phyloP scores from a whole-genome alignment of 2,888 invertebrate genomes.

The Volucella inflata region DNA sequence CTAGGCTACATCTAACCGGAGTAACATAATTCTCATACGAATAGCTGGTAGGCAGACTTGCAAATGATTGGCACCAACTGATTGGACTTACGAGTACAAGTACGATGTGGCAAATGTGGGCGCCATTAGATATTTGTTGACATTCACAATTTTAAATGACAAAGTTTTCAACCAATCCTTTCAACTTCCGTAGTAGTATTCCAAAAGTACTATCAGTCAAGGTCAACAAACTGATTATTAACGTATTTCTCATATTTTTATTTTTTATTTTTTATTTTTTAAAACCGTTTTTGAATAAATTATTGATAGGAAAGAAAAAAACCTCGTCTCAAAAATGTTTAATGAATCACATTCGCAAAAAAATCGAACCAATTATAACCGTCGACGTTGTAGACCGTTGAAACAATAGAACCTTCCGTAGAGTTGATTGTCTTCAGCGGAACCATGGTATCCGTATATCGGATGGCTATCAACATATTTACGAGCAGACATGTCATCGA shows the following conservation, averaged over 20 bases:
- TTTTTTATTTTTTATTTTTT: no score
- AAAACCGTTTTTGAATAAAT: slow-evolving; percentile 51
- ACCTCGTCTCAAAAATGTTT: slow-evolving; percentile 10
- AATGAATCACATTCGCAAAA: slow-evolving; percentile 15
- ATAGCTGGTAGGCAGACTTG: neutral
- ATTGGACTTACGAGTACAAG: neutral
- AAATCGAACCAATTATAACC: slow-evolving; percentile 48
- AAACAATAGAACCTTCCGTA: slow-evolving; percentile 31
- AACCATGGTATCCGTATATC: neutral
- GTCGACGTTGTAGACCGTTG: neutral
- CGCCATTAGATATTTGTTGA: neutral
- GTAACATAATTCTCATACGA: slow-evolving; percentile 36
- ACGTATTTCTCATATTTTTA: neutral
- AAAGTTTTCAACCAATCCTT: slow-evolving; percentile 1
- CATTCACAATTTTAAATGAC: neutral
- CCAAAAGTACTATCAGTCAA: slow-evolving; percentile 32
- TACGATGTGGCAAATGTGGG: neutral
- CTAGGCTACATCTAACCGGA: slow-evolving; percentile 41
- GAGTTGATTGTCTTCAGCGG: slow-evolving; percentile 47
- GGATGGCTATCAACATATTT: slow-evolving; percentile 2
- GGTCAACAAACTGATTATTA: slow-evolving; percentile 58
- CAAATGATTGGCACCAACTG: neutral
- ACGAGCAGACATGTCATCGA: slow-evolving; percentile 28
- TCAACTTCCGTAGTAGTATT: slow-evolving; percentile 45
- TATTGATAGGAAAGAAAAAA: neutral